Base-by-base conservation (phyloP, 2,113 vertebrate species). In the Colinus virginianus region DNA sequence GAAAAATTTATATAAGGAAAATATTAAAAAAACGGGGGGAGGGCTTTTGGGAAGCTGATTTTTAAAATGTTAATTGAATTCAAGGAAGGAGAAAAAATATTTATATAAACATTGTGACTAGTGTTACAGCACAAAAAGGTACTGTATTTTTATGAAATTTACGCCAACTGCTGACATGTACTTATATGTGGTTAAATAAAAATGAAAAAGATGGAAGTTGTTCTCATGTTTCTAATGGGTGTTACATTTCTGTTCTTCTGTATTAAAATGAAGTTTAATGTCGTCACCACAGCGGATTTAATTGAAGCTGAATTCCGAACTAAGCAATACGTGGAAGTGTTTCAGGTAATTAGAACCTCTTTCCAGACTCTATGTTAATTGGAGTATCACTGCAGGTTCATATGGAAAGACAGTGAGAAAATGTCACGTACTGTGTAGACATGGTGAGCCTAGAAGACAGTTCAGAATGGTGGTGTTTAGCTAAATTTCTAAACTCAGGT, bases 71-170 rank as follows among this genome's bases (percentile, higher is more conserved):
- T 93, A 42, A 11, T 56, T 94, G 84, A 72, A 75, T 86, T 77
- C 61, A 94, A 79, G 90, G 94, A 90, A 87, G 88, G 9, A n/a
- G 75, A 74, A 75, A 86, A 79, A 55, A 78, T 34, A 87, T 96
- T 95, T 94, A 53, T 94, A 95, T 90, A 81, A 95, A 92, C 84
- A 84, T 97, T 95, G 92, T 96, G 92, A 94, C 90, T 95, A 88
- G 92, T 72, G 84, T 67, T 91, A 72, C 48, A 72, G 81, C 91
- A 90, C 85, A 96, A 90, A 97, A 96, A 92, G 92, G 87, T 91
- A 89, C 94, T 96, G 97, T 98, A 97, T 98, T 98, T 98, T 98
- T 98, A 98, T 98, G 97, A 96, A 95, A 94, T 98, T 97, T 97
- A 95, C 97, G 96, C 95, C 87, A 96, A 92, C 95, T 97, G 96